Conservation (phyloP, 1,140 invertebrate genomes). For the Drosophila funebris region DNA sequence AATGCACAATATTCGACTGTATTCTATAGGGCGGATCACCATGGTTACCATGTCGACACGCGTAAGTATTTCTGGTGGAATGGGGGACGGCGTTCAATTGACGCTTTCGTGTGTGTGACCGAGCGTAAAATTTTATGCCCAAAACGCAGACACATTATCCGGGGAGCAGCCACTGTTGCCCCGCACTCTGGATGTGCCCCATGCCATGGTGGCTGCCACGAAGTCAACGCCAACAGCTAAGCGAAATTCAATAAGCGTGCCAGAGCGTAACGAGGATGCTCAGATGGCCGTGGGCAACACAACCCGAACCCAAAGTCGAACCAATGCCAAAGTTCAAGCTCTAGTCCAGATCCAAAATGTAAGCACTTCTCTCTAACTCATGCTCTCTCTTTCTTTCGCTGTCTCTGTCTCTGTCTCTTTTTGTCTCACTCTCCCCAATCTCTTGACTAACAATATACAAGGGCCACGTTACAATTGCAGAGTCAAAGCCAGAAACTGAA, state of each 20-base stretch:
- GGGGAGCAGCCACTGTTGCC: constrained; percentile 59
- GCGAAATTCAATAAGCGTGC: constrained; percentile 66
- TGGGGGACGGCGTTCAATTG: neutral
- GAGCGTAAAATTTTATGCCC: constrained; percentile 47
- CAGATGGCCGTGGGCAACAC: neutral
- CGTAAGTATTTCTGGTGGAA: constrained; percentile 50
- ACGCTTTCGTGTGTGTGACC: constrained; percentile 12
- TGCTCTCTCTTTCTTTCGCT: neutral
- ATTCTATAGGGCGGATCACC: constrained; percentile 74
- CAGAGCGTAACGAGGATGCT: constrained; percentile 56
- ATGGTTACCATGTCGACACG: constrained; percentile 67
- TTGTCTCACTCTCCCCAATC: too few relatives aligned
- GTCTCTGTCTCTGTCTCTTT: neutral
- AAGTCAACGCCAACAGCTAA: constrained; percentile 45
- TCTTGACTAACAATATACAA: neutral
- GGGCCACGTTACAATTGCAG: constrained; percentile 46
- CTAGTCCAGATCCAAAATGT: constrained; percentile 1
- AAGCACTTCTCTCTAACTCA: constrained; percentile 5
- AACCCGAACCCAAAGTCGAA: constrained; percentile 2
- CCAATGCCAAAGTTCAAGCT: constrained; percentile 24
- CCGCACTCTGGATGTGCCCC: constrained; percentile 59
- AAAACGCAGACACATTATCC: constrained; percentile 70
- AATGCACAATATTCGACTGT: constrained; percentile 57
- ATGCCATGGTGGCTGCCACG: neutral
- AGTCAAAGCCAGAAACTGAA: constrained; percentile 26